Percentiles rank a stretch among this genome's conserved stretches.
Evolutionary conservation across 2,113 vertebrate species (phyloP).

Genomic region (Tringa solitaria): DNA sequence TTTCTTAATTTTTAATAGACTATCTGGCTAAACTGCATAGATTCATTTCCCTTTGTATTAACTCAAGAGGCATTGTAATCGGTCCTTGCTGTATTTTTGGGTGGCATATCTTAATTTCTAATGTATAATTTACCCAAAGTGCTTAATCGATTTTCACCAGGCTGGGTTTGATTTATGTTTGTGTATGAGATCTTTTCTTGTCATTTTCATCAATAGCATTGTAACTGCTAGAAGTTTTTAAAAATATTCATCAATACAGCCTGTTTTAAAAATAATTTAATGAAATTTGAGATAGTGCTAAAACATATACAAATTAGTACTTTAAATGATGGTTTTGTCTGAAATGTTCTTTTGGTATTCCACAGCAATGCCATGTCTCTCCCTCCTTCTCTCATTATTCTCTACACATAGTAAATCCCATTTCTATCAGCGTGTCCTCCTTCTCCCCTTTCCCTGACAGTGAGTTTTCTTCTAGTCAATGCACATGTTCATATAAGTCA

Average conservation of each 20-base stretch:
- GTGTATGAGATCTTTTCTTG: neutral
- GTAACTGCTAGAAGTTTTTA: neutral
- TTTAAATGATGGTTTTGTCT: neutral
- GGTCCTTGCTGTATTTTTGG: neutral
- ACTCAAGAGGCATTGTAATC: slow-evolving; percentile 20
- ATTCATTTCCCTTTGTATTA: slow-evolving; percentile 6
- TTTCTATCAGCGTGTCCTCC: neutral
- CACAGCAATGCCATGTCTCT: neutral
- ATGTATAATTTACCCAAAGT: neutral
- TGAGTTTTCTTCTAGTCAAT: neutral
- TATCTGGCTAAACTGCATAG: neutral
- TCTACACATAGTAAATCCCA: neutral
- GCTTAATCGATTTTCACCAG: neutral
- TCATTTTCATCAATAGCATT: neutral
- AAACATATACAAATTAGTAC: neutral
- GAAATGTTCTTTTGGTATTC: neutral
- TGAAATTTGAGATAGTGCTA: neutral
- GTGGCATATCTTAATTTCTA: slow-evolving; percentile 1
- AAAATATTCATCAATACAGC: neutral
- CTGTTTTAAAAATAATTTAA: neutral
- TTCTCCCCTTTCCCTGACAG: neutral
- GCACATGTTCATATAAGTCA: neutral
- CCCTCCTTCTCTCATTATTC: neutral
- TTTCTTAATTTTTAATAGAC: slow-evolving; percentile 30
- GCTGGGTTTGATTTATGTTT: neutral